Percentiles rank a stretch among this genome's conserved stretches.
phyloP scores from a whole-genome alignment of 1,140 invertebrate species.

The Drosophila nigromelanica region DNA sequence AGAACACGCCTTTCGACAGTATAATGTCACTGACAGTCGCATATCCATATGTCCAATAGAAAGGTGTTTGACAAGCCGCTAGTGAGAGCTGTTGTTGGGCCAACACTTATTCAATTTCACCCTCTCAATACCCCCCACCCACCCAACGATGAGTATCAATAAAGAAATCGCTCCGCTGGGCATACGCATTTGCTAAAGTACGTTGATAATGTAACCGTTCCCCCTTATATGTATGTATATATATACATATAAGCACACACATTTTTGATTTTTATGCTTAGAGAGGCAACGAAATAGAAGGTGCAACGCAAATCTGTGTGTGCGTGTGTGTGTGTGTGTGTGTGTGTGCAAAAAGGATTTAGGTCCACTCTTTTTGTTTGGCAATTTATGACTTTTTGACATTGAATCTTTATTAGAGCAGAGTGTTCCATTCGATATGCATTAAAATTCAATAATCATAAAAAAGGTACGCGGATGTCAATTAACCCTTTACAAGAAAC shows the following conservation, averaged over 20 bases:
- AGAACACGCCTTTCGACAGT: slow-evolving; percentile 33
- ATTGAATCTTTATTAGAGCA: slow-evolving; percentile 69
- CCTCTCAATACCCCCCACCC: slow-evolving; percentile 16
- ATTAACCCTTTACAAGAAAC: slow-evolving; percentile 55
- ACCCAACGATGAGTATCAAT: slow-evolving; percentile 62
- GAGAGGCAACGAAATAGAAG: slow-evolving; percentile 37
- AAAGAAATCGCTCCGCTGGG: slow-evolving; percentile 76
- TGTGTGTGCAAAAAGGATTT: slow-evolving; percentile 32
- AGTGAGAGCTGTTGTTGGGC: slow-evolving; percentile 57
- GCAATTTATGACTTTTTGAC: slow-evolving; percentile 56
- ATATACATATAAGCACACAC: slow-evolving; percentile 3
- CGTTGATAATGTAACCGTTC: slow-evolving; percentile 5
- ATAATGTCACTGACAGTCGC: slow-evolving; percentile 51
- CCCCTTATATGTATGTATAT: neutral
- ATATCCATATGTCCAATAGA: slow-evolving; percentile 40
- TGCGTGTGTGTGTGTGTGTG: slow-evolving; percentile 26
- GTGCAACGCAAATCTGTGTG: slow-evolving; percentile 57
- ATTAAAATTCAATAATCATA: slow-evolving; percentile 83
- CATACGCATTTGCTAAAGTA: slow-evolving; percentile 49
- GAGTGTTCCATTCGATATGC: slow-evolving; percentile 65
- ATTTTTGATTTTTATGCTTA: slow-evolving; percentile 58
- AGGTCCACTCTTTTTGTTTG: slow-evolving; percentile 20
- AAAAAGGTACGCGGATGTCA: slow-evolving; percentile 57
- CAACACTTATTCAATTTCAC: slow-evolving; percentile 38
- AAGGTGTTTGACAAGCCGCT: slow-evolving; percentile 70